Evolutionary conservation across 1,140 invertebrate species (phyloP), one percentile per base, ranked within the genome.

Genomic region (Heliconius melpomene): DNA sequence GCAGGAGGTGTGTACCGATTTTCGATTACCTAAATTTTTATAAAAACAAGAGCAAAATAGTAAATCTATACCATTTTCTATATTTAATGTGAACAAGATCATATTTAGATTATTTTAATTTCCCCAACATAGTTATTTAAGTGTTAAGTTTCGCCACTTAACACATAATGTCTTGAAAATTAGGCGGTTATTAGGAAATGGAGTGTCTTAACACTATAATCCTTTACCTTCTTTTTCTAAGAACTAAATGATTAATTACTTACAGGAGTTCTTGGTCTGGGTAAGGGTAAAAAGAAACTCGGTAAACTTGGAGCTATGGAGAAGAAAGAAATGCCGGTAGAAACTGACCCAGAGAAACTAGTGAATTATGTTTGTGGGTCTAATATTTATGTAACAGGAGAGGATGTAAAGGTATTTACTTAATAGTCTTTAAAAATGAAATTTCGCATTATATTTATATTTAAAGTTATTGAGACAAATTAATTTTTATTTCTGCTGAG

Each of bases 301-400:
- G 95, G 95, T 50, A 96, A 96, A 86, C 70, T 95, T 71, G 95
- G 95, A 3, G 88, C 95, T 3, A 90, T 95, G 82, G 96, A 97
- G 84, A 98, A 98, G 87, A 96, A 96, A 86, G 90, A 96, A 40
- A 90, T 98, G 77, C 97, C 97, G 2, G 98, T 98, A 5, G 98
- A 99, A 95, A 98, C 96, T 2, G 98, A 99, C 94, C 92, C 97
- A 1, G 89, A 97, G 18, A 98, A 97, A 89, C 94, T 99, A 54
- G 95, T 98, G 0, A 97, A 94, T 73, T 97, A 96, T 90, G 96
- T 97, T n/a, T 99, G 98, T 90, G 98, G 98, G 7, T 97, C 96
- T 75, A 98, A 99, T 91, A 96, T 98, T 77, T 95, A 95, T 50
- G 75, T 88, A 11, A 96, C 96, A 11, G 97, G 97, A 52, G 95